A percentile compares a stretch with the other conserved stretches of the same genome.
phyloP scores from a whole-genome alignment of 1,140 invertebrate species.

The Lysiphlebus fabarum region DNA sequence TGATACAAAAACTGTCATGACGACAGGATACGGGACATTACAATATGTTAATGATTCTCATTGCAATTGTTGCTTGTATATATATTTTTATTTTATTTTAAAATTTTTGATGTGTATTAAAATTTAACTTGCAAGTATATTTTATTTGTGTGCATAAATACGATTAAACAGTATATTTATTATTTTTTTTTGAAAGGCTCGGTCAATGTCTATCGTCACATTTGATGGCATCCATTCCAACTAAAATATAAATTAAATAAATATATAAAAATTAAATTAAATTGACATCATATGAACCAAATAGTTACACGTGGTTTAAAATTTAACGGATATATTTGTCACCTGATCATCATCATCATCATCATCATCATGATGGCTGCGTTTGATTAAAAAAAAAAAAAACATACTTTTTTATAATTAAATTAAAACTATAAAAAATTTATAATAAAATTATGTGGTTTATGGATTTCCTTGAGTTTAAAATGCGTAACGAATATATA shows the following conservation, averaged over 20 bases:
- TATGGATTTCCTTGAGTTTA: slow-evolving; percentile 18
- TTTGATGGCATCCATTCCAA: no score
- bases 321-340: slow-evolving; percentile 28
- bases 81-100: background rate
- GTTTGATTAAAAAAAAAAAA: slow-evolving; percentile 26
- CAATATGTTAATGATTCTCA: slow-evolving; percentile 53
- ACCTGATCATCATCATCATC: no score
- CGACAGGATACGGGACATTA: slow-evolving; percentile 54
- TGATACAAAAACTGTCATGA: slow-evolving; percentile 36
- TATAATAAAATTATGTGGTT: slow-evolving; percentile 20
- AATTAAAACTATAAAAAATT: slow-evolving; percentile 5
- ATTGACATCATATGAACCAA: background rate
- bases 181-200: slow-evolving; percentile 29
- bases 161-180: no score
- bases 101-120: no score
- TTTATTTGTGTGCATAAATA: no score
- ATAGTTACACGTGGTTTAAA: slow-evolving; percentile 18
- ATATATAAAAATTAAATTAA: no score
- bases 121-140: no score
- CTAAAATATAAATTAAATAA: no score
- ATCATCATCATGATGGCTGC: slow-evolving; percentile 24
- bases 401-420: slow-evolving; percentile 11
- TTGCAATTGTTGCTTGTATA: slow-evolving; percentile 31
- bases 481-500: slow-evolving; percentile 22
- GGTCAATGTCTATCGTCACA: slow-evolving; percentile 47